Base-by-base conservation (phyloP, 1,140 invertebrate species). In the Pachyrhynchus sulphureomaculatus region DNA sequence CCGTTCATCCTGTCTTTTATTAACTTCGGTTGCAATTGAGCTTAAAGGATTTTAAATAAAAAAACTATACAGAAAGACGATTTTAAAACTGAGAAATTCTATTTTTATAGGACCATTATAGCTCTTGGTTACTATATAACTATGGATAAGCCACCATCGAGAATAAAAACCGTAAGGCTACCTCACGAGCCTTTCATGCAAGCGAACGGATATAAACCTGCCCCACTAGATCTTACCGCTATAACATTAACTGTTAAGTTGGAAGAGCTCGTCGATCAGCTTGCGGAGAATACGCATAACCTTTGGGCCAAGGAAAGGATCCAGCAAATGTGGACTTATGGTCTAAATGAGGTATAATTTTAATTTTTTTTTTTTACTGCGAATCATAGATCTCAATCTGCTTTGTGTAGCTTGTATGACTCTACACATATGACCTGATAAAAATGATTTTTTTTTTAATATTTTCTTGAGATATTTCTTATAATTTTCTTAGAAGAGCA, bases 231-330 rank as follows among this genome's bases (percentile, higher is more conserved):
- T 79, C 82, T 99, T n/a, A 88, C 87, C 65, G 91, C 91, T n/a
- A 92, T 98, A 39, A 87, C 83, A 4, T 79, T 95, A 6, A 91
- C 88, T 20, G 86, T 92, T 0, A 97, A 96, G 78, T 89, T 99
- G 85, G 93, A 98, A 71, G 93, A 98, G 71, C 80, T 99, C 2
- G 93, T 99, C 0, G 96, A 99, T 75, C 89, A 95, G 68, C 76
- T 99, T 17, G 96, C 97, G 0, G 95, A 99, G 77, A 99, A 99
- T 76, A 99, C 96, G 0, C 98, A 99, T 77, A 99, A 99, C 77
- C 84, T 99, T 3, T 99, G 97, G 97, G 95, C 96, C 0, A 91
- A 93, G 60, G 97, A 99, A 75, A 81, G 97, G 41, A 99, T 99
- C 54, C 90, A 93, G 68, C 94, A 99, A 75, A 94, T 93, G 6